Conservation (phyloP, 2,797 vertebrate species). For the Rhinophrynus dorsalis region DNA sequence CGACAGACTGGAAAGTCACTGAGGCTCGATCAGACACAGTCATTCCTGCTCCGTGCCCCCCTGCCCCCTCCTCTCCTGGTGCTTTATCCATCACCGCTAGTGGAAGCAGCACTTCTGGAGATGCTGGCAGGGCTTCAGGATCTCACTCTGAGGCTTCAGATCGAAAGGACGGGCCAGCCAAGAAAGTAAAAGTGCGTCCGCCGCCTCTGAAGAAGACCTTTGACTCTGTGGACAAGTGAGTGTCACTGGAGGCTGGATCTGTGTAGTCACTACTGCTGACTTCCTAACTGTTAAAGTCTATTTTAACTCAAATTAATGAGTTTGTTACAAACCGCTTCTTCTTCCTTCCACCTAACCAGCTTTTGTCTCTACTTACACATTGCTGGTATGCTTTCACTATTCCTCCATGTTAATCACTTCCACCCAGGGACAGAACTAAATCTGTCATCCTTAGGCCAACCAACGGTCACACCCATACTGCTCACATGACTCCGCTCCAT, state of each 20-base stretch:
- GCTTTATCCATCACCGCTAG: conserved; percentile 32
- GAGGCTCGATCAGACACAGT: conserved; percentile 50
- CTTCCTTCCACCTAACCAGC: no score
- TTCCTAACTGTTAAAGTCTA: no score
- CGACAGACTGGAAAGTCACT: conserved; percentile 35
- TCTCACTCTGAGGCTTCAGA: conserved; percentile 67
- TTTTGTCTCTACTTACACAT: no score
- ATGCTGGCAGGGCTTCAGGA: conserved; percentile 56
- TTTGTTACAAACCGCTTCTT: no score
- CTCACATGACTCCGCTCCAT: no score
- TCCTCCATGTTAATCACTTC: no score
- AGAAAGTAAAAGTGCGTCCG: conserved; percentile 89
- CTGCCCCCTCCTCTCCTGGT: conserved; percentile 48
- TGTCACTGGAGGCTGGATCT: conserved; percentile 33
- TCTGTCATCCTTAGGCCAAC: no score
- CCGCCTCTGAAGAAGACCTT: conserved; percentile 92
- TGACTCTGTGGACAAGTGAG: conserved; percentile 94
- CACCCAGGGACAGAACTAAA: no score
- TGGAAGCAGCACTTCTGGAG: conserved; percentile 9
- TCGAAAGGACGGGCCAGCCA: conserved; percentile 63
- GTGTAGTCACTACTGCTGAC: no score
- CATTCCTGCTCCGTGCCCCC: conserved; percentile 49
- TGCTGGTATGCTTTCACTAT: no score
- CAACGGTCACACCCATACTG: no score
- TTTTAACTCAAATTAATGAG: no score